phyloP scores from a whole-genome alignment of 2,888 invertebrate genomes.

The Stenichneumon culpator region DNA sequence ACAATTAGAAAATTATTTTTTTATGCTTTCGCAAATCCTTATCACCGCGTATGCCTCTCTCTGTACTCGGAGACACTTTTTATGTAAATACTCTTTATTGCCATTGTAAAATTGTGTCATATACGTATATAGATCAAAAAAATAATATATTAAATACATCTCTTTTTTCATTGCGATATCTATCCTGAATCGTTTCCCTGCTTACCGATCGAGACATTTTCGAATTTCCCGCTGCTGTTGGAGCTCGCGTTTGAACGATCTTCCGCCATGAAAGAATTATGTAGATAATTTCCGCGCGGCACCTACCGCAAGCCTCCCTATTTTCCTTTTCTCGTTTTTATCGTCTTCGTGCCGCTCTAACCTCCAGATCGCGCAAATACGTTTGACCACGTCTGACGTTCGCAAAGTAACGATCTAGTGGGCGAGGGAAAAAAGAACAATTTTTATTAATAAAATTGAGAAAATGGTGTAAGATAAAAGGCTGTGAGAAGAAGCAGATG shows the following conservation, averaged over 20 bases:
- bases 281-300: background rate
- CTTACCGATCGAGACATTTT: constrained; percentile 10
- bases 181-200: background rate
- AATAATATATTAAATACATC: constrained; percentile 15
- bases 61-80: constrained; percentile 17
- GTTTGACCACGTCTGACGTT: background rate
- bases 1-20: constrained; percentile 45
- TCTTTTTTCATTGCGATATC: background rate
- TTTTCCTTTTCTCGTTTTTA: background rate
- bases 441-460: background rate
- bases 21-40: constrained; percentile 40
- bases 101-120: constrained; percentile 46
- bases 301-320: background rate
- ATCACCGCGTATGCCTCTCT: constrained; percentile 22
- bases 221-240: constrained; percentile 8
- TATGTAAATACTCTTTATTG: constrained; percentile 47
- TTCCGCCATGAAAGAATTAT: background rate
- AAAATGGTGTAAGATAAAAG: constrained; percentile 86
- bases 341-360: background rate
- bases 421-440: background rate
- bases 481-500: constrained; percentile 43
- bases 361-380: background rate
- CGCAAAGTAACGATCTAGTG: background rate
- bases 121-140: background rate
- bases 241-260: background rate